Evolutionary conservation across 2,888 invertebrate genomes (phyloP).

Genomic region (Galeruca laticollis): DNA sequence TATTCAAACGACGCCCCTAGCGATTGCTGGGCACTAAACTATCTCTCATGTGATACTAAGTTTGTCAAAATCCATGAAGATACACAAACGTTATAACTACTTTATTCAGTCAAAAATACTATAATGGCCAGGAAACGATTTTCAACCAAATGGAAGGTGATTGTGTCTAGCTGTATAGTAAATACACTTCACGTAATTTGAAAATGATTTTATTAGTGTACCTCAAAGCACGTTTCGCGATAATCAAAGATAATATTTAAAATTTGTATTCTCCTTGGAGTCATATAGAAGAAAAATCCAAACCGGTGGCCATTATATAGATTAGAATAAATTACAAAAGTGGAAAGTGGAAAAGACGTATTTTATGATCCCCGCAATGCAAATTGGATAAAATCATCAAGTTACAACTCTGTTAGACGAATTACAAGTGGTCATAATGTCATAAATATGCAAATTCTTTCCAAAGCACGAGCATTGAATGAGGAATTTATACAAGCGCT

Average conservation of each 20-base stretch:
- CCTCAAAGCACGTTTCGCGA: neutral
- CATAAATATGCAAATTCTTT: conserved; percentile 18
- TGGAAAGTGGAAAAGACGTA: conserved; percentile 13
- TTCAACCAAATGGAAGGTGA: no score
- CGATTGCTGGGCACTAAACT: no score
- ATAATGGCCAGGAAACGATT: no score
- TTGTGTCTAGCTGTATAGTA: no score
- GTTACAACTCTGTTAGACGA: neutral
- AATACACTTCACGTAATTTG: no score
- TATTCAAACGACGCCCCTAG: no score
- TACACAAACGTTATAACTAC: no score
- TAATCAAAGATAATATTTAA: conserved; percentile 4
- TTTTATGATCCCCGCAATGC: neutral
- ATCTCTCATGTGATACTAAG: no score
- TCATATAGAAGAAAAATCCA: neutral
- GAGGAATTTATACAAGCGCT: neutral
- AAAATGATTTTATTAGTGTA: no score
- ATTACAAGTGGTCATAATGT: conserved; percentile 11
- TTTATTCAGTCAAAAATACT: no score
- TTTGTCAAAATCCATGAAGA: no score
- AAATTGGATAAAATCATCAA: conserved; percentile 12
- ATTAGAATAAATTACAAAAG: neutral
- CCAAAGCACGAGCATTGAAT: neutral
- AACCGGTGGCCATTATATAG: conserved; percentile 11
- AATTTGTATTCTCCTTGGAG: conserved; percentile 6